phyloP scores from a whole-genome alignment of 2,113 vertebrate genomes.

The Phalacrocorax pelagicus region DNA sequence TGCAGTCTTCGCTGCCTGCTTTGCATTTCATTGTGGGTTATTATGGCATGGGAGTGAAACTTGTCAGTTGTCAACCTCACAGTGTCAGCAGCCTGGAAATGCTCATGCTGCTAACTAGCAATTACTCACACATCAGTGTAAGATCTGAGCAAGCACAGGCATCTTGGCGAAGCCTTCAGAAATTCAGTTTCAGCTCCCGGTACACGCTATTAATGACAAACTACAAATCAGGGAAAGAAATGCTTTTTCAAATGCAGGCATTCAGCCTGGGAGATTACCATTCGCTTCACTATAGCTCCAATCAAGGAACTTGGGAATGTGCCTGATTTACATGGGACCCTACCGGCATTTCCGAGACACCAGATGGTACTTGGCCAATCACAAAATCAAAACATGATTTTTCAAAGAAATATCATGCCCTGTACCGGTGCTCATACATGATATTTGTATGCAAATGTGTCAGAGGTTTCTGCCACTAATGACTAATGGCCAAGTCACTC shows the following conservation, averaged over 20 bases:
- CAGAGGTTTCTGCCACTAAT: background rate
- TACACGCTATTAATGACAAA: background rate
- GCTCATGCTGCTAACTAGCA: conserved; percentile 37
- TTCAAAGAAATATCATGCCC: background rate
- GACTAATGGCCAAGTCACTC: background rate
- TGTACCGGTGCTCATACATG: background rate
- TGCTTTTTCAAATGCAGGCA: conserved; percentile 36
- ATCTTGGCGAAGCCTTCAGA: background rate
- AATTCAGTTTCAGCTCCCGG: background rate
- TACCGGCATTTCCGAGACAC: background rate
- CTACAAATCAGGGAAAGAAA: conserved; percentile 1
- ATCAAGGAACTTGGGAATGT: conserved; percentile 7
- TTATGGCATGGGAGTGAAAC: conserved; percentile 35
- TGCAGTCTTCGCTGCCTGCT: background rate
- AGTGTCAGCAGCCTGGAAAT: conserved; percentile 5
- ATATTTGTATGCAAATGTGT: background rate
- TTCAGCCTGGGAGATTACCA: conserved; percentile 26
- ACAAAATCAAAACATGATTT: conserved; percentile 1
- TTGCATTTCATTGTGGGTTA: conserved; percentile 48
- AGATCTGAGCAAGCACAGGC: background rate
- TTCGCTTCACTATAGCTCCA: conserved; percentile 8
- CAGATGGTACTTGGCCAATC: conserved; percentile 36
- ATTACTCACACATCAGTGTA: conserved; percentile 17
- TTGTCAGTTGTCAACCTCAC: conserved; percentile 7
- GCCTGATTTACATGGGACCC: conserved; percentile 42